Evolutionary conservation across 2,113 vertebrate species (phyloP).

Genomic region (Burhinus oedicnemus): DNA sequence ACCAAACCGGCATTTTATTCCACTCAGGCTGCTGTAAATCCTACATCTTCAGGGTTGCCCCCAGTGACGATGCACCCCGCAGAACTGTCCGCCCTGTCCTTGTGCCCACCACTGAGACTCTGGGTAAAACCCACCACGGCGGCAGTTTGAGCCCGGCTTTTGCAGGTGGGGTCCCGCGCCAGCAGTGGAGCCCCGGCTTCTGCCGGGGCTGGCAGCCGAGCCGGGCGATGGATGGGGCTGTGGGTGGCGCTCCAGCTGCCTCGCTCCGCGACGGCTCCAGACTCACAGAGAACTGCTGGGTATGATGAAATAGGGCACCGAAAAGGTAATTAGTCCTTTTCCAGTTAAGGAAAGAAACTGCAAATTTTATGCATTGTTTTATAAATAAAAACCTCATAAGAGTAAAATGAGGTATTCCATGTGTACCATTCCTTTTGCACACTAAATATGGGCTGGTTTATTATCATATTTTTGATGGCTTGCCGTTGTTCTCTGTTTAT

Average conservation of each 20-base stretch:
- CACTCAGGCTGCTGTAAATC: accelerated
- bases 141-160: accelerated
- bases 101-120: accelerated
- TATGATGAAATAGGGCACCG: background rate
- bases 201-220: background rate
- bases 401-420: background rate
- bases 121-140: accelerated
- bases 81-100: accelerated
- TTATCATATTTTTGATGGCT: background rate
- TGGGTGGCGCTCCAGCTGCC: background rate
- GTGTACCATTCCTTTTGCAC: background rate
- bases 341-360: background rate
- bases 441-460: background rate
- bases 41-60: accelerated
- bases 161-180: accelerated
- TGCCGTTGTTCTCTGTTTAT: background rate
- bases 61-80: accelerated
- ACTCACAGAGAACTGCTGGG: background rate
- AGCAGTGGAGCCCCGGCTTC: accelerated
- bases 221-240: background rate
- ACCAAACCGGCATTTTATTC: accelerated
- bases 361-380: background rate
- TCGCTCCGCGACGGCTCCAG: accelerated
- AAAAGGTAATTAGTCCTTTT: background rate
- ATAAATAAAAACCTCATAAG: background rate